Evolutionary conservation across 2,113 vertebrate species (phyloP).

Genomic region (Limanda limanda): DNA sequence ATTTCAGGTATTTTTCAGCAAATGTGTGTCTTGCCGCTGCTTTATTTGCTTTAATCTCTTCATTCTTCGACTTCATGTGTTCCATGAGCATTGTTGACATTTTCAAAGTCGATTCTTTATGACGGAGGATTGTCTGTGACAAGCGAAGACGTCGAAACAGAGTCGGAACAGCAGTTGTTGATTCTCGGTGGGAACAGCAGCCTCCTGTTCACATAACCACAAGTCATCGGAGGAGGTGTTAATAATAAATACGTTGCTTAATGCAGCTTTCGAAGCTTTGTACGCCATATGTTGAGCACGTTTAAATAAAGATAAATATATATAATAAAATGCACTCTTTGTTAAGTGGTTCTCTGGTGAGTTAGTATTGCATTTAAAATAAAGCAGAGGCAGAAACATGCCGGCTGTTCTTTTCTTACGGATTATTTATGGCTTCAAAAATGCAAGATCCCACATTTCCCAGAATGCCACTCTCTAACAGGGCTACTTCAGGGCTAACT

Average conservation of each 20-base stretch:
- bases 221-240: not conserved
- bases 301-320: not conserved
- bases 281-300: not conserved
- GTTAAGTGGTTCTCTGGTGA: not conserved
- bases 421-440: not conserved
- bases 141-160: not conserved
- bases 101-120: not conserved
- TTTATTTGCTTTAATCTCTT: too few relatives aligned
- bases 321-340: not conserved
- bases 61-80: too few relatives aligned
- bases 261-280: not conserved
- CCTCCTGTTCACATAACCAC: not conserved
- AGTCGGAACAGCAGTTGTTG: not conserved
- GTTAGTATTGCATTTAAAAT: not conserved
- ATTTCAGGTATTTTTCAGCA: too few relatives aligned
- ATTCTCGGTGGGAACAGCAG: slow-evolving; percentile 10
- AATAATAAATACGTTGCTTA: not conserved
- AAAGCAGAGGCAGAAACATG: too few relatives aligned
- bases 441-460: not conserved
- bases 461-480: not conserved
- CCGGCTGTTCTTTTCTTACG: too few relatives aligned
- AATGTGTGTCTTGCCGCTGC: too few relatives aligned
- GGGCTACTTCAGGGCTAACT: not conserved
- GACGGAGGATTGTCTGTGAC: not conserved
- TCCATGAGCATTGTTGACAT: not conserved